Base-by-base conservation (phyloP, 1,140 invertebrate genomes). In the Dendroctonus ponderosae region DNA sequence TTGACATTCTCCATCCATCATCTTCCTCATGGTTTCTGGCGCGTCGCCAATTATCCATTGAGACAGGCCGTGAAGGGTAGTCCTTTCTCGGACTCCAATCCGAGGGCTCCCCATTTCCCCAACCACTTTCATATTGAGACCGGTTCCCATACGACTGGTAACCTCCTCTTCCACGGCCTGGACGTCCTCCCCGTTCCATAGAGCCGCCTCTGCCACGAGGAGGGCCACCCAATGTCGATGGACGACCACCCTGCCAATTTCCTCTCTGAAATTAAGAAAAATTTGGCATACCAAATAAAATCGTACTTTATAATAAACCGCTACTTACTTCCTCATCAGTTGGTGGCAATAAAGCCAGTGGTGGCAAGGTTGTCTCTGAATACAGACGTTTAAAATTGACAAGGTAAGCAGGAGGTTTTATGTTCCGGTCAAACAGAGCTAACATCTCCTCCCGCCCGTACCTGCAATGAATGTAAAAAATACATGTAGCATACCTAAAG, bases 391-490 rank as follows among this genome's bases (percentile, higher is more conserved):
- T 82, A 74, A 89, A 85, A 63, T 82, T 81, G 39, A 85, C 77
- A 52, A 92, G 79, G 58, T 85, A 84, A 65, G 86, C 83, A n/a
- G 90, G 90, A 59, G 88, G 81, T 72, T 84, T 83, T 59, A 84
- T 81, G 72, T 82, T 84, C 71, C 65, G 60, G 62, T 91, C 86
- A 75, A 88, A 94, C 41, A 94, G 76, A 48, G 91, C 90, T 63
- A 96, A 79, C 91, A 96, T 93, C 76, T 95, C 92, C 80, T 96
- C 93, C 70, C 91, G 82, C 39, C 91, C 91, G 72, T 94, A 94
- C 65, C 85, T 83, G 72, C 26, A 26, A 26, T 26, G 26, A 26
- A 26, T 26, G 26, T 26, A 26, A 26, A 26, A 26, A 3, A 26
- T 26, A 3, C 26, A 26, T 26, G 26, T 26, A 26, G 26, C 1